These are phyloP conservation scores for Pelecanus crispus DNA, from an alignment of 2,113 vertebrate species.

Conservation along the genomic window DNA sequence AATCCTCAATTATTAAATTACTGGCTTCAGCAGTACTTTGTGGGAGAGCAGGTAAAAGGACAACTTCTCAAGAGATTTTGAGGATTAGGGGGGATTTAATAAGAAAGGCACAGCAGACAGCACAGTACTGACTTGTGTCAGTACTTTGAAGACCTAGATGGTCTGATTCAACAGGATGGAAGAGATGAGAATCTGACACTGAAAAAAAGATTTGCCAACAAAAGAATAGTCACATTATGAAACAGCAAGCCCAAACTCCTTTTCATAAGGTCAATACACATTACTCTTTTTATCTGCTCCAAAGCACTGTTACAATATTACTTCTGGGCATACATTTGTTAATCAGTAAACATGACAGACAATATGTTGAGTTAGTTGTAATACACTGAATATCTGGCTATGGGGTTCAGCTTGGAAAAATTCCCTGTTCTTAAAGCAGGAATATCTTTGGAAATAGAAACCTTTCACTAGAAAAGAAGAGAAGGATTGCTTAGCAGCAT, in stretches of 20 bases:
- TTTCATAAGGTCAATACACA: neutral
- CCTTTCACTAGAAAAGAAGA: neutral
- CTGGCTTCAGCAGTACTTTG: neutral
- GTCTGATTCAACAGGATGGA: neutral
- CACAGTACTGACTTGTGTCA: neutral
- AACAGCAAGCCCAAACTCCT: neutral
- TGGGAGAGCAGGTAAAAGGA: neutral
- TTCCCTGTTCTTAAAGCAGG: neutral
- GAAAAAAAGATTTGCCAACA: neutral
- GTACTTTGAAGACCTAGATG: neutral
- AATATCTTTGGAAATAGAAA: neutral
- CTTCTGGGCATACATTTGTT: neutral
- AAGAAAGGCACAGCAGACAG: neutral
- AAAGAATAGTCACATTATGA: neutral
- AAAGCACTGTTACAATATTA: neutral
- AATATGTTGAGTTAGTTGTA: neutral
- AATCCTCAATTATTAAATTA: neutral
- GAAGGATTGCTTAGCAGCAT: neutral
- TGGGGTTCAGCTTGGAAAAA: neutral
- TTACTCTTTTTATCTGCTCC: neutral
- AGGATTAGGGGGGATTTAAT: neutral
- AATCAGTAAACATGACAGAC: neutral
- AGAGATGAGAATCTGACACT: neutral
- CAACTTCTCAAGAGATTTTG: neutral
- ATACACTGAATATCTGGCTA: neutral